Base-by-base conservation (phyloP, 2,797 vertebrate species). In the Lagodon rhomboides region DNA sequence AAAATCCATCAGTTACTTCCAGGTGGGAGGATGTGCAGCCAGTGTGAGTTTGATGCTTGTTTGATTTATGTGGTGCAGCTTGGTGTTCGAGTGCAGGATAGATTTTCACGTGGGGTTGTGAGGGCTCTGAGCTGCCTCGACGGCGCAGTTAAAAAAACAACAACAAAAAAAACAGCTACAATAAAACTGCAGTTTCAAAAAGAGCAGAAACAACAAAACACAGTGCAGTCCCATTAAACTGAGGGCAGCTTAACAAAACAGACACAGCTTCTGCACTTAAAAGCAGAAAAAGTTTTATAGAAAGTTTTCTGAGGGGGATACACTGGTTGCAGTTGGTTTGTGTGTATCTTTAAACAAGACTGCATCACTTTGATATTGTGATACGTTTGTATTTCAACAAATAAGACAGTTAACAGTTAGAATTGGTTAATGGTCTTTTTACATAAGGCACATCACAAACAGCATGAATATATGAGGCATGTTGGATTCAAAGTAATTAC, bases 1-100 rank as follows among this genome's bases (percentile, higher is more conserved):
- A 63, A 72, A 75, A 68, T 62, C 59, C 72, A 54, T 73, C 54
- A 30, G 46, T 80, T 58, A n/a, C 67, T 51, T 84, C 71, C 78
- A 79, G 73, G 70, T 79, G 70, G 75, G 87, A 81, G 75, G 80
- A 85, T 53, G 68, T 41, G 72, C 72, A 53, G 63, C 69, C 7
- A 34, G 63, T 27, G 23, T 38, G 70, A 70, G 50, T 69, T 15
- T 51, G 56, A 80, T 65, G 76, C 22, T 27, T 38, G 58, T 79
- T 79, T 71, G 64, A 66, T 75, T 75, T 70, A 25, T 58, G 58
- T 58, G 53, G 58, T 65, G 69, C 58, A 30, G 73, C 62, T 47
- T 11, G 43, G 47, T 50, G 62, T 4, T 2, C 1, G 50, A 65
- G 34, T 4, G 55, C 25, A 54, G 46, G 22, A 38, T 54, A 4